Base-by-base conservation (phyloP, 1,140 invertebrate genomes). In the Eueides isabella region DNA sequence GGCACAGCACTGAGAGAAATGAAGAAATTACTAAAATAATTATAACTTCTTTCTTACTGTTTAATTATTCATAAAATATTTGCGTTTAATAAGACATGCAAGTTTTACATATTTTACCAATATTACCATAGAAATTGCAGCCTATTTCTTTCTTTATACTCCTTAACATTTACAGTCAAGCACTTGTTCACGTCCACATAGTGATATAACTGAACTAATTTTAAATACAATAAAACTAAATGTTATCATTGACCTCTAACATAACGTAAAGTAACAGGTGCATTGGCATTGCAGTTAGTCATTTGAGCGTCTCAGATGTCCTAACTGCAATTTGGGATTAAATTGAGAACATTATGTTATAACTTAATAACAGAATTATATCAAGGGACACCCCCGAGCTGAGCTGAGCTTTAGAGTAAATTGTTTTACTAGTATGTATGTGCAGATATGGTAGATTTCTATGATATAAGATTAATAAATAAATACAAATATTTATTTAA, bases 321-420 rank as follows among this genome's bases (percentile, higher is more conserved):
- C 23, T 11, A 26, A 55, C 19, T 55, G 48, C 11, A 6, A 55
- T 55, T 55, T 55, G 48, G 19, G 23, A 55, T 23, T 19, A 55
- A 19, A 26, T 55, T 55, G 23, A 55, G 48, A 55, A 55, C 48
- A 55, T 26, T 55, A 55, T 55, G 19, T 55, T 55, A 55, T 55
- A 55, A 55, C 48, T 26, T 55, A 55, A 55, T 55, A 55, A 26
- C 23, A 55, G 48, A 55, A 55, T 55, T 55, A 55, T 55, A 23
- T 26, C 48, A 55, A 55, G 48, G 26, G 7, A 4, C 26, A 11
- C 19, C 23, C 48, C 12, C 9, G n/a, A 48, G n/a, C 48, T 26
- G 0, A 11, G 1, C 1, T 19, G 12, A 23, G 19, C 2, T 4
- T 19, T 44, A 3, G 19, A 55, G 48, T 12, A 11, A 26, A 55